These are phyloP conservation scores for Pseudobourletiella spinata DNA, from an alignment of 1,140 invertebrate species.

Conservation along the genomic window DNA sequence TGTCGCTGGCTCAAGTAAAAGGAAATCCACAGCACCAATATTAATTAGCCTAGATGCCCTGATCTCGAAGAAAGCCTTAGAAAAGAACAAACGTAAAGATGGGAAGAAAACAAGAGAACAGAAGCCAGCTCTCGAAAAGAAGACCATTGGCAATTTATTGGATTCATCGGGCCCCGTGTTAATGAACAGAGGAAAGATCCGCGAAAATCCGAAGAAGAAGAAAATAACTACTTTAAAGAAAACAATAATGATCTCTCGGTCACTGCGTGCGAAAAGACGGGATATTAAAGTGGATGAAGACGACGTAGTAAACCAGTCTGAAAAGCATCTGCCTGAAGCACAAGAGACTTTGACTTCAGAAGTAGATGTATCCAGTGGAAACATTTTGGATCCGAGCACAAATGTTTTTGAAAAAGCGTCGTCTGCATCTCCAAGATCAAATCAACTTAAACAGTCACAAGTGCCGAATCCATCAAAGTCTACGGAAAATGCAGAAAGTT, in stretches of 20 bases:
- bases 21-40: conserved; percentile 21
- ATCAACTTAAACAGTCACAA: too few relatives aligned
- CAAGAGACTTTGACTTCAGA: neutral
- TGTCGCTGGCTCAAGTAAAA: neutral
- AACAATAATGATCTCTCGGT: conserved; percentile 15
- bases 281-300: neutral
- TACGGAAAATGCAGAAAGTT: neutral
- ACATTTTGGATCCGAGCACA: too few relatives aligned
- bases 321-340: neutral
- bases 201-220: conserved; percentile 26
- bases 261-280: neutral
- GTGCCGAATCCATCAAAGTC: neutral
- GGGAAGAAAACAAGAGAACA: neutral
- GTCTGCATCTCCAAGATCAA: too few relatives aligned
- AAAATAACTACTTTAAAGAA: conserved; percentile 20
- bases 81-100: neutral
- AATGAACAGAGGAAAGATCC: conserved; percentile 28
- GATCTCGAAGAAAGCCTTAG: neutral
- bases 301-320: neutral
- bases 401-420: too few relatives aligned
- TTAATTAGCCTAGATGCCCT: conserved; percentile 11
- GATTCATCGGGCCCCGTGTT: conserved; percentile 30
- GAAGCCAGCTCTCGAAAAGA: conserved; percentile 2
- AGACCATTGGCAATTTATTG: conserved; percentile 25
- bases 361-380: too few relatives aligned